Percentiles rank a stretch among this genome's conserved stretches.
phyloP scores from a whole-genome alignment of 2,888 invertebrate genomes.

The Nephrotoma appendiculata region DNA sequence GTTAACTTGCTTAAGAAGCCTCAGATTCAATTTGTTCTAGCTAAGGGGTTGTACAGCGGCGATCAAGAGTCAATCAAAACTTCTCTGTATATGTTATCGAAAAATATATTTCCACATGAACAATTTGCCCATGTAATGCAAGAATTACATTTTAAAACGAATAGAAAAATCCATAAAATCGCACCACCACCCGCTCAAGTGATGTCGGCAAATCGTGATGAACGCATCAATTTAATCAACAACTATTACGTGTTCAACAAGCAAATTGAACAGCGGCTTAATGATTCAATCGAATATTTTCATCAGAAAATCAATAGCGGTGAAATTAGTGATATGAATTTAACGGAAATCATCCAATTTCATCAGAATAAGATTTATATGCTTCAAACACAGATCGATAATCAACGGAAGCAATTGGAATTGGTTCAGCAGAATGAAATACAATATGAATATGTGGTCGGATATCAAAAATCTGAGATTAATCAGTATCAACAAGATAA shows the following conservation, averaged over 20 bases:
- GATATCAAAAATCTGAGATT: not conserved
- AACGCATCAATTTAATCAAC: not conserved
- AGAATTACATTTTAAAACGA: not conserved
- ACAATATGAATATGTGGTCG: not conserved
- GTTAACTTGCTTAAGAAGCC: not conserved
- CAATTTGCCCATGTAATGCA: not conserved
- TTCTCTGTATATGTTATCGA: not conserved
- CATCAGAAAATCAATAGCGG: not conserved
- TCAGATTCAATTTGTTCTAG: not conserved
- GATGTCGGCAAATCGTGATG: not conserved
- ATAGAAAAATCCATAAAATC: not conserved
- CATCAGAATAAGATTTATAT: not conserved
- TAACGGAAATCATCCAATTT: not conserved
- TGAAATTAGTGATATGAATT: not conserved
- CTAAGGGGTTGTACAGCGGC: not conserved
- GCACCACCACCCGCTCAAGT: not conserved
- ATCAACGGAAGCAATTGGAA: not conserved
- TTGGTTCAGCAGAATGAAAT: not conserved
- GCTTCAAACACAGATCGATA: not conserved
- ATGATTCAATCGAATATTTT: not conserved
- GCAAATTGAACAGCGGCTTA: not conserved
- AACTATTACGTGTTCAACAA: not conserved
- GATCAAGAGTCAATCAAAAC: not conserved
- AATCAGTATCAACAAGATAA: not conserved
- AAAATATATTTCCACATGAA: not conserved